Conservation (phyloP, 2,888 invertebrate genomes). For the Leptinotarsa rubiginosa region DNA sequence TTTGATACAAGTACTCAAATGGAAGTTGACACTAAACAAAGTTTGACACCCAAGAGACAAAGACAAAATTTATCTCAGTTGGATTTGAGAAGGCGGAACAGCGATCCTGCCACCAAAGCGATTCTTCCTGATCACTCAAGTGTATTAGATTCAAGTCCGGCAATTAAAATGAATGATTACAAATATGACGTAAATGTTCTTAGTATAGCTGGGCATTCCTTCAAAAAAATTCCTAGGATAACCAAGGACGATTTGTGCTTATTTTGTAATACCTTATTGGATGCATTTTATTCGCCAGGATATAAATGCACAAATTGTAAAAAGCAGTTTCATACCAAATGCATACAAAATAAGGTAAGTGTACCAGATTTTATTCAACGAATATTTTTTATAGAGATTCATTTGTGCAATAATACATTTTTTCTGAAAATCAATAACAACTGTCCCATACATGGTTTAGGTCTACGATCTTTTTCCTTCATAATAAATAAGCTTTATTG, state of each 20-base stretch:
- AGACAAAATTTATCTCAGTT: slow-evolving; percentile 58
- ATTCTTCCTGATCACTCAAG: slow-evolving; percentile 59
- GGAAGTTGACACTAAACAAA: slow-evolving; percentile 32
- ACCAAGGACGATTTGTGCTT: slow-evolving; percentile 83
- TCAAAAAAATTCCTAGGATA: slow-evolving; percentile 81
- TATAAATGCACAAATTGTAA: slow-evolving; percentile 87
- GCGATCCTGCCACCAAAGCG: slow-evolving; percentile 76
- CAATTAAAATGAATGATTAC: slow-evolving; percentile 69
- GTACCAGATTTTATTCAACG: not conserved
- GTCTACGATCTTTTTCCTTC: no score
- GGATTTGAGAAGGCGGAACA: slow-evolving; percentile 76
- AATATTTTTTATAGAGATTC: no score
- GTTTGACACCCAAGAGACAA: slow-evolving; percentile 63
- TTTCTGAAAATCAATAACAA: no score
- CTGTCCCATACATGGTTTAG: no score
- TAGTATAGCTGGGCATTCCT: slow-evolving; percentile 80
- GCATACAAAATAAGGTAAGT: slow-evolving; percentile 80
- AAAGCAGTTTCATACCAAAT: slow-evolving; percentile 88
- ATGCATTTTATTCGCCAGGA: slow-evolving; percentile 83
- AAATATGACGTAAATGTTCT: slow-evolving; percentile 72
- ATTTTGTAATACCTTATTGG: slow-evolving; percentile 84
- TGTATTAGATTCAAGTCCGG: slow-evolving; percentile 66
- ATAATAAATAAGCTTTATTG: no score
- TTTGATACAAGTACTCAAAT: slow-evolving; percentile 20
- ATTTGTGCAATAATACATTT: no score